Conservation (phyloP, 2,113 vertebrate species). For the Struthidea cinerea region DNA sequence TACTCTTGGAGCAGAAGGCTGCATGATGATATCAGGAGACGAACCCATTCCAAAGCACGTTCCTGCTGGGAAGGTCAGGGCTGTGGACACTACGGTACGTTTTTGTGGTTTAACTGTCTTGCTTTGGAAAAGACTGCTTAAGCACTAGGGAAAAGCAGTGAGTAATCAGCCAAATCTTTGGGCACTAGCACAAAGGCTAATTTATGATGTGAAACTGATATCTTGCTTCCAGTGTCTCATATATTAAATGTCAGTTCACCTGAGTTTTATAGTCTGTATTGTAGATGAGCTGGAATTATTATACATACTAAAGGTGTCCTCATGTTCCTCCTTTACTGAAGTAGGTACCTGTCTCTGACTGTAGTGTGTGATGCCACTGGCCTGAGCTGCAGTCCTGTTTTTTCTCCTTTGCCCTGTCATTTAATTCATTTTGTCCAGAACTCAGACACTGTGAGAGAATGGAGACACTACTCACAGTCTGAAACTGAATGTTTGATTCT, state of each 20-base stretch:
- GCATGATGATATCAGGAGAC: constrained; percentile 78
- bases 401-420: not conserved
- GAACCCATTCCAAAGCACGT: constrained; percentile 78
- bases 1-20: constrained; percentile 89
- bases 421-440: not conserved
- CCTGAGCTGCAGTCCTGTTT: not conserved
- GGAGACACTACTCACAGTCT: not conserved
- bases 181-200: constrained; percentile 70
- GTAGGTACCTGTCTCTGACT: not conserved
- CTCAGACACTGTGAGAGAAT: not conserved
- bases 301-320: not conserved
- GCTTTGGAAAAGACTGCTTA: constrained; percentile 51
- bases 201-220: constrained; percentile 26
- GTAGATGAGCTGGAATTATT: constrained; percentile 5
- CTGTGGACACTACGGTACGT: constrained; percentile 92
- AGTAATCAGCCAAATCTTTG: constrained; percentile 76
- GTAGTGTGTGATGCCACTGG: not conserved
- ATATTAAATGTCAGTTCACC: constrained; percentile 30
- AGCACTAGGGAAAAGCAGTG: constrained; percentile 54
- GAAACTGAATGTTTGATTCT: not conserved
- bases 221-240: constrained; percentile 25
- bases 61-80: constrained; percentile 74
- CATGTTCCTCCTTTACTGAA: not conserved
- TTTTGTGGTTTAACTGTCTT: constrained; percentile 58
- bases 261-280: not conserved